These are phyloP conservation scores for Beaufortia kweichowensis DNA, from an alignment of 2,113 vertebrate genomes.

Conservation along the genomic window DNA sequence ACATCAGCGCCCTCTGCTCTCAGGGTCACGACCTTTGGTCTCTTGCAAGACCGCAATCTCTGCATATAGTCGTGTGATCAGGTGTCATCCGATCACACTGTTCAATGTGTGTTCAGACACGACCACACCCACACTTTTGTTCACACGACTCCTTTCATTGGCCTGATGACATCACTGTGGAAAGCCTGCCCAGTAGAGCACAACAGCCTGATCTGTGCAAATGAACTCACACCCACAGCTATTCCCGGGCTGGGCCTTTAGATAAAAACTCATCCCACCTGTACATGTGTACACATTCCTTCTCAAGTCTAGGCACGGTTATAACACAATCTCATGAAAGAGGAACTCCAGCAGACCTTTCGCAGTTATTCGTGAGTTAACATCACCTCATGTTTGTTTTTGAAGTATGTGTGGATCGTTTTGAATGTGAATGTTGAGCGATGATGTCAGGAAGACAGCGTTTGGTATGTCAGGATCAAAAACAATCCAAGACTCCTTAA, in stretches of 20 bases:
- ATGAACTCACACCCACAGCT: not conserved
- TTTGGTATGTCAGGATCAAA: not conserved
- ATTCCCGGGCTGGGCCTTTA: constrained; percentile 33
- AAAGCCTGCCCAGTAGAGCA: constrained; percentile 54
- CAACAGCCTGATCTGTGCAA: not conserved
- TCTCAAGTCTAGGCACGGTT: constrained; percentile 33
- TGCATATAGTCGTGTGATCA: constrained; percentile 10
- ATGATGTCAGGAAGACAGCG: not conserved
- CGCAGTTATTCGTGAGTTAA: not conserved
- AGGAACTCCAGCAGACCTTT: not conserved
- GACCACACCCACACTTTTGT: constrained; percentile 52
- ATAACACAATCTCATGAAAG: not conserved
- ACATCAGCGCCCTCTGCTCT: constrained; percentile 30
- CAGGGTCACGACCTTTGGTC: constrained; percentile 49
- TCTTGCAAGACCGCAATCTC: constrained; percentile 26
- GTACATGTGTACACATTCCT: constrained; percentile 16
- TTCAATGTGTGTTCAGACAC: not conserved
- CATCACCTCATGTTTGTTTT: not conserved
- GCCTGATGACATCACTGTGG: constrained; percentile 59
- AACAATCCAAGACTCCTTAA: not conserved
- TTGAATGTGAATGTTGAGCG: not conserved
- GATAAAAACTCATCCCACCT: constrained; percentile 29
- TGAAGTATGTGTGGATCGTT: not conserved
- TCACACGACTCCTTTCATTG: constrained; percentile 26
- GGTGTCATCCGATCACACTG: constrained; percentile 33